Base-by-base conservation (phyloP, 1,140 invertebrate genomes). In the Sipha flava region DNA sequence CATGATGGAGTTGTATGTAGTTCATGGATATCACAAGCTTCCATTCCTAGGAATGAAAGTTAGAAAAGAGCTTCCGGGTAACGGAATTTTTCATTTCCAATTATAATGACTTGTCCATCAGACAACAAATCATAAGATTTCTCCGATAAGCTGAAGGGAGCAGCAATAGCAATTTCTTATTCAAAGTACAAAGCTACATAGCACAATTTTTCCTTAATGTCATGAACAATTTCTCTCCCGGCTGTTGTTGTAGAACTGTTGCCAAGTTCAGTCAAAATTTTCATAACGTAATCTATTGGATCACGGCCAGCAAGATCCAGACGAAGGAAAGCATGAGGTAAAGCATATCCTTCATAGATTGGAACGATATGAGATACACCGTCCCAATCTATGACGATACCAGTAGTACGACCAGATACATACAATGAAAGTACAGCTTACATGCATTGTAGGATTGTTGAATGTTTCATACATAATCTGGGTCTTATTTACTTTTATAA, bases 1-100 rank as follows among this genome's bases (percentile, higher is more conserved):
- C n/a, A n/a, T n/a, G n/a, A n/a, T n/a, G n/a, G n/a, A 95, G 89
- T 97, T 97, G 91, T 95, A 97, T 73, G 94, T 94, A 83, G 95
- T 96, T 96, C 95, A 86, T 96, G 94, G 87, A 96, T 95, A 83
- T 94, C 94, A 86, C 92, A 94, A 68, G 94, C 94, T 91, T 97
- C 95, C 94, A 97, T 96, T 86, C 95, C 94, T 88, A 95, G 86
- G 92, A 96, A 96, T 80, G 93, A 94, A 82, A 95, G 95, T 87
- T 97, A 95, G 93, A 98, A 98, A 81, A 98, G 90, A 82, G 96
- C 95, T 86, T 98, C 96, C 45, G 96, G 96, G 88, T 95, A 98
- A 88, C 96, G 92, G 95, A 98, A 97, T 85, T 96, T 90, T 72
- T 80, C 79, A 49, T 96, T 97, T 83, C 96, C 95, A 82, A 92